phyloP scores from a whole-genome alignment of 2,113 vertebrate species.

The Platichthys stellatus region DNA sequence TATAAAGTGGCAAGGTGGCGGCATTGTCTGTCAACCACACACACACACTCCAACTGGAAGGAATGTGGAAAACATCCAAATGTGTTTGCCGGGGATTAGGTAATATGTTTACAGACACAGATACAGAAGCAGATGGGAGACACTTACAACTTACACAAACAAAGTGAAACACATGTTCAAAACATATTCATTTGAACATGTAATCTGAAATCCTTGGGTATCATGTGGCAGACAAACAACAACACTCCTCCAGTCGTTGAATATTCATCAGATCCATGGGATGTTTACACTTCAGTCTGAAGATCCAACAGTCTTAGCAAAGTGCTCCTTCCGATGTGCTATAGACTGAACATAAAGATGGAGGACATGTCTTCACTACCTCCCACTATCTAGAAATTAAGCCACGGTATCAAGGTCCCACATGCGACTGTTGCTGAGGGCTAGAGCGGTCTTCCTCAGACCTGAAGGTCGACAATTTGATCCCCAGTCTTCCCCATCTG shows the following conservation, averaged over 20 bases:
- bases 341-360: too few species aligned
- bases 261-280: neutral
- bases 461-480: too few species aligned
- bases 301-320: too few species aligned
- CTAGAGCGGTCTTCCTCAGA: too few species aligned
- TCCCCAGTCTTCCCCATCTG: too few species aligned
- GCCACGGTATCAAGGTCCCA: too few species aligned
- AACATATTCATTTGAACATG: neutral
- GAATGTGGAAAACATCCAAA: slow-evolving; percentile 39
- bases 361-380: too few species aligned
- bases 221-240: neutral
- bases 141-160: neutral
- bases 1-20: slow-evolving; percentile 67
- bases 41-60: slow-evolving; percentile 30
- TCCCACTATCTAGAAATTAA: too few species aligned
- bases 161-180: neutral
- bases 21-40: slow-evolving; percentile 57
- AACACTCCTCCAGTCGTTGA: neutral
- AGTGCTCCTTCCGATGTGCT: too few species aligned
- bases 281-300: too few species aligned
- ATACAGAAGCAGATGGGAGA: neutral
- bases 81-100: slow-evolving; percentile 37
- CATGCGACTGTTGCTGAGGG: too few species aligned
- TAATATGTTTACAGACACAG: slow-evolving; percentile 30
- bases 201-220: neutral